phyloP scores from a whole-genome alignment of 2,888 invertebrate genomes.

The Xestia c-nigrum region DNA sequence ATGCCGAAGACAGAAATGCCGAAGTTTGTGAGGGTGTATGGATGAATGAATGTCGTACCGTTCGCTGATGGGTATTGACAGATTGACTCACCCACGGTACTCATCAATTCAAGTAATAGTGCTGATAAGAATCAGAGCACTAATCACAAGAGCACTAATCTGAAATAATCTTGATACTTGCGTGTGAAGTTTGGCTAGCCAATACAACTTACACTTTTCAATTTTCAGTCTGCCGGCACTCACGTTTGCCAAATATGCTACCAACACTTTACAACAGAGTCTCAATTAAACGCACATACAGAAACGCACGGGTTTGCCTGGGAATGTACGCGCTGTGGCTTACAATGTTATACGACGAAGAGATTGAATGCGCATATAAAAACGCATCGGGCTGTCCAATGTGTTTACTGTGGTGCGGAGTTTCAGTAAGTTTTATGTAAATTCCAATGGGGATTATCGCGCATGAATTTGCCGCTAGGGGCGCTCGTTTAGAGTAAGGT shows the following conservation, averaged over 20 bases:
- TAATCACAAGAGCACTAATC: too few species aligned
- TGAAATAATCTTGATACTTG: neutral
- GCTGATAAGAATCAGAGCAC: too few species aligned
- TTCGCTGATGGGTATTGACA: too few species aligned
- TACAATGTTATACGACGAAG: constrained; percentile 40
- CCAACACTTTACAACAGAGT: constrained; percentile 11
- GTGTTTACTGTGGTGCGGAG: constrained; percentile 34
- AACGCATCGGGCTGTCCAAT: constrained; percentile 42
- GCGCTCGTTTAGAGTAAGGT: too few species aligned
- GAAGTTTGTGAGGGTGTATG: too few species aligned
- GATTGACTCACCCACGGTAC: too few species aligned
- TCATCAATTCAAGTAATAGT: too few species aligned
- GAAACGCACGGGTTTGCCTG: constrained; percentile 22
- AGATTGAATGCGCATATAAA: constrained; percentile 50
- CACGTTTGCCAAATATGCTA: constrained; percentile 40
- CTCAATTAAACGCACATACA: constrained; percentile 10
- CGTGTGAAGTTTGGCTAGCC: neutral
- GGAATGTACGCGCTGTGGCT: constrained; percentile 43
- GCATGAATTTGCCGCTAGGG: too few species aligned
- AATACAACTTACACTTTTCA: neutral
- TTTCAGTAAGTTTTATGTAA: constrained; percentile 45
- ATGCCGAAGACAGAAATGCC: too few species aligned
- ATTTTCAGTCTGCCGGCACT: constrained; percentile 32
- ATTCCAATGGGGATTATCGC: too few species aligned
- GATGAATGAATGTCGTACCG: too few species aligned